These are phyloP conservation scores for Stenchaetothrips biformis DNA, from an alignment of 2,888 invertebrate genomes.

Conservation along the genomic window DNA sequence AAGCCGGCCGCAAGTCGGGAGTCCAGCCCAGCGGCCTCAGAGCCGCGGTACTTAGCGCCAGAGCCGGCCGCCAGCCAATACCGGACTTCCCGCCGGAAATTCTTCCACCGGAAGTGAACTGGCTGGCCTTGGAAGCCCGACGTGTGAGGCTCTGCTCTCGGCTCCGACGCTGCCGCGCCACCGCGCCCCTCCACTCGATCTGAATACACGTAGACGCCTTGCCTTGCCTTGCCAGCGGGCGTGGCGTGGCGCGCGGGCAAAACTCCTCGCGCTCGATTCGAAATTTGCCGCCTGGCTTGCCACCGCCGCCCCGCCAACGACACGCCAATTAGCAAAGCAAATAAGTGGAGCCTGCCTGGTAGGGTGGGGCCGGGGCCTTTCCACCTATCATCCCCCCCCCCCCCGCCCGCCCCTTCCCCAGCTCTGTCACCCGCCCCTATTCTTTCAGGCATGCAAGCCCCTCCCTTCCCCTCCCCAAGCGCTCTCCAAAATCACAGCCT, in stretches of 20 bases:
- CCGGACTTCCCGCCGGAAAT: too few relatives aligned
- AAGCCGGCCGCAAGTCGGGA: not conserved
- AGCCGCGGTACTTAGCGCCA: not conserved
- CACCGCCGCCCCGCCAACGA: not conserved
- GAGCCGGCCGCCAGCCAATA: too few relatives aligned
- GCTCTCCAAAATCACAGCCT: too few relatives aligned
- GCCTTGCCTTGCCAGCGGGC: not conserved
- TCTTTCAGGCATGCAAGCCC: not conserved
- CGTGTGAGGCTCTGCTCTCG: not conserved
- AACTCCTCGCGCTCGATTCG: not conserved
- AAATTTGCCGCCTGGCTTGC: not conserved
- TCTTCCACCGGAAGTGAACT: too few relatives aligned
- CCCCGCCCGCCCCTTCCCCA: not conserved
- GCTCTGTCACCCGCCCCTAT: not conserved
- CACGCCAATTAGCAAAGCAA: constrained; percentile 23
- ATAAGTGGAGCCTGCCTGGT: not conserved
- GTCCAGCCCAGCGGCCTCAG: not conserved
- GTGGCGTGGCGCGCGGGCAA: not conserved
- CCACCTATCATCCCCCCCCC: not conserved
- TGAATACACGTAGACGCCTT: not conserved
- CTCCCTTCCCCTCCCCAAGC: not conserved
- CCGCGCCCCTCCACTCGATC: not conserved
- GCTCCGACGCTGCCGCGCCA: not conserved
- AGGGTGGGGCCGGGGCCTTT: not conserved
- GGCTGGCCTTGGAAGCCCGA: not conserved